Percentiles rank a stretch among this genome's conserved stretches.
Evolutionary conservation across 2,797 vertebrate genomes (phyloP).

Genomic region (Ptychadena robeensis): DNA sequence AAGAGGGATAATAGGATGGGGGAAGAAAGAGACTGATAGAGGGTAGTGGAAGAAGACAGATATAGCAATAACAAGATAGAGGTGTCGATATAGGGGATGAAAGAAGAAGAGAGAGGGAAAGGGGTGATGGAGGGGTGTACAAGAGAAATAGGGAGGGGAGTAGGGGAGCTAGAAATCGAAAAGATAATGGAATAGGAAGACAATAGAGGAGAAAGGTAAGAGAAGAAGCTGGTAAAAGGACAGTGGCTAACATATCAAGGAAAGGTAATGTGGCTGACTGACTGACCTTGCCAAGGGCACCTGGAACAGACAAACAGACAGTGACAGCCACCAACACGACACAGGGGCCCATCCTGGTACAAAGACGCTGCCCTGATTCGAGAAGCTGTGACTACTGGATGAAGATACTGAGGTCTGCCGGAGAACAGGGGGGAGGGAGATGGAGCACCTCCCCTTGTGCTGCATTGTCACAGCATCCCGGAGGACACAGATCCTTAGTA

Average conservation of each 20-base stretch:
- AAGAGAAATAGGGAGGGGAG: not conserved
- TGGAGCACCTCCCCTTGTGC: conserved; percentile 35
- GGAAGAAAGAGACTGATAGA: too few relatives aligned
- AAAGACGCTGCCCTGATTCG: conserved; percentile 54
- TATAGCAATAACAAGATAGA: not conserved
- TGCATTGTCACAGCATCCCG: conserved; percentile 53
- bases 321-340: conserved; percentile 56
- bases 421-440: not conserved
- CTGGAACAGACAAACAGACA: conserved; percentile 34
- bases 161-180: not conserved
- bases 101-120: not conserved
- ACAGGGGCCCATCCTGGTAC: conserved; percentile 53
- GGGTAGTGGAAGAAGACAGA: not conserved
- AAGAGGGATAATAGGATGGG: not conserved
- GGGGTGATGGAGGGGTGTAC: not conserved
- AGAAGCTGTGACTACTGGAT: conserved; percentile 47
- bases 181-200: not conserved
- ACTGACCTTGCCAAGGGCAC: conserved; percentile 44
- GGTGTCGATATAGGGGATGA: too few relatives aligned
- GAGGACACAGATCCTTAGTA: not conserved
- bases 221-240: not conserved
- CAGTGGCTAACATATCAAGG: not conserved
- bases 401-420: conserved; percentile 10
- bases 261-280: not conserved
- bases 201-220: not conserved